Conservation (phyloP, 2,888 invertebrate genomes). For the Glyphotaelius pellucidus region DNA sequence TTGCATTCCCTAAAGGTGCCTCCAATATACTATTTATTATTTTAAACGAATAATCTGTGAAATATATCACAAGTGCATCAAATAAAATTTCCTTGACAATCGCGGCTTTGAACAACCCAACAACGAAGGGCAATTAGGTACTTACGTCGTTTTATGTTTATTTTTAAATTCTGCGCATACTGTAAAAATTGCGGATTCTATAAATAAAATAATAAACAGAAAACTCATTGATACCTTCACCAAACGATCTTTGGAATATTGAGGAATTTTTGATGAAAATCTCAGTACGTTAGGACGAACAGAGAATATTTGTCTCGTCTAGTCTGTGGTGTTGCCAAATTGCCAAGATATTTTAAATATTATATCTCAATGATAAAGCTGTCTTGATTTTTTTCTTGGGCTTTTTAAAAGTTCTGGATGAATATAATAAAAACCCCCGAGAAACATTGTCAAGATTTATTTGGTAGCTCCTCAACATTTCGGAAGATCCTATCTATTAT, state of each 20-base stretch:
- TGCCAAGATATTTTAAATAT: not conserved
- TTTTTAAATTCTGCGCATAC: too few species aligned
- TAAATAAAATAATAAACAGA: not conserved
- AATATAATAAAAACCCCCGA: not conserved
- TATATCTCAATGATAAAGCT: not conserved
- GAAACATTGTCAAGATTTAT: not conserved
- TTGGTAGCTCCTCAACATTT: not conserved
- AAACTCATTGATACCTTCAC: not conserved
- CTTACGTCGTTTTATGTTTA: too few species aligned
- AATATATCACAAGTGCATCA: too few species aligned
- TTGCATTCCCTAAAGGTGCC: too few species aligned
- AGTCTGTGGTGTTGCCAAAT: slow-evolving; percentile 19
- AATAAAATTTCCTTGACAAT: too few species aligned
- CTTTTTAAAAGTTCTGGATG: not conserved
- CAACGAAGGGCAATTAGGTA: too few species aligned
- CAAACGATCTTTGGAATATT: not conserved
- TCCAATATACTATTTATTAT: too few species aligned
- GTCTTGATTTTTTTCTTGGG: not conserved
- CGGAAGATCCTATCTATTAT: not conserved
- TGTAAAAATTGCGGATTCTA: too few species aligned
- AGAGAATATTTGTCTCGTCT: not conserved
- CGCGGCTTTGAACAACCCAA: too few species aligned
- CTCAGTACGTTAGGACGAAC: not conserved
- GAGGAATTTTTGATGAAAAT: not conserved
- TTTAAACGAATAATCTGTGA: too few species aligned